These are phyloP conservation scores for Peromyscus polionotus DNA, from an alignment of 2,113 vertebrate species.

Conservation along the genomic window DNA sequence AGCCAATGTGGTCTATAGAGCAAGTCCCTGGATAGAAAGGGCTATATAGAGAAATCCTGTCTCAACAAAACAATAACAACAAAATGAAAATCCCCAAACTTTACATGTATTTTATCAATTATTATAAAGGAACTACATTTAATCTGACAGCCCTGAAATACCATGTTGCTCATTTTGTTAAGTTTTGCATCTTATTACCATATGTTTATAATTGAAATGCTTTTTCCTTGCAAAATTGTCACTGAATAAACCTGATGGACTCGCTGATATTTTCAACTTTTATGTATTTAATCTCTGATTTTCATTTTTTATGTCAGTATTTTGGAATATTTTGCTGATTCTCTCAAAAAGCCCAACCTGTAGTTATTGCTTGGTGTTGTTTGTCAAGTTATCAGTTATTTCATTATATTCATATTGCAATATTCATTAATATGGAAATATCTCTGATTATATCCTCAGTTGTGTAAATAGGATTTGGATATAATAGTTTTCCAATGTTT, in stretches of 20 bases:
- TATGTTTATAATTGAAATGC: neutral
- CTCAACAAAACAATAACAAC: neutral
- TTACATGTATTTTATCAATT: neutral
- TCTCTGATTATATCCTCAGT: neutral
- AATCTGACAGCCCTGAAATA: neutral
- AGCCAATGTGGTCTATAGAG: neutral
- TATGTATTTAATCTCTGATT: neutral
- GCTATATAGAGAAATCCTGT: neutral
- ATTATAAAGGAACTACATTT: neutral
- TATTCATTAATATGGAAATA: neutral
- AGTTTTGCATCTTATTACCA: neutral
- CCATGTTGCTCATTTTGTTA: neutral
- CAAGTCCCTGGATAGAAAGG: neutral
- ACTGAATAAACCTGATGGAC: neutral
- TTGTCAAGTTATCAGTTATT: neutral
- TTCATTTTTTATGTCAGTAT: neutral
- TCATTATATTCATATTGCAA: neutral
- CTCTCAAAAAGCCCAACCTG: neutral
- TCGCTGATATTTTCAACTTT: neutral
- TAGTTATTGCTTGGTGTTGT: neutral
- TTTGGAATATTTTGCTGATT: neutral
- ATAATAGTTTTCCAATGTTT: neutral
- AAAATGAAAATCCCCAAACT: neutral
- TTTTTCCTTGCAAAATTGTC: neutral
- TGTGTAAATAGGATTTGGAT: neutral